Evolutionary conservation across 2,113 vertebrate species (phyloP).

Genomic region (Speoplatyrhinus poulsoni): DNA sequence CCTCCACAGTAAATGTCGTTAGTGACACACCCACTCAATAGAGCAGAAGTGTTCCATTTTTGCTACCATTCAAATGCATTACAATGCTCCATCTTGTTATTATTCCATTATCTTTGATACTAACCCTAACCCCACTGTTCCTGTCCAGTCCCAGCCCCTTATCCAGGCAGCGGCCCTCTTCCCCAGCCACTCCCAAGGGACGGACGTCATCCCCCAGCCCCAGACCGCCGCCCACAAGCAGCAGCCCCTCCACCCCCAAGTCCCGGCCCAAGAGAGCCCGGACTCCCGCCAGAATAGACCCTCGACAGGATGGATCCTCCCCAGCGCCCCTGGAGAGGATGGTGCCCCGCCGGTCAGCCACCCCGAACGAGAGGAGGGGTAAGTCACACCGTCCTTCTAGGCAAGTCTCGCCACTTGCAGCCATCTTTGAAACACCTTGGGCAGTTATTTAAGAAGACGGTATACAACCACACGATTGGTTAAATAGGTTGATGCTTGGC

Average conservation of each 20-base stretch:
- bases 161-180: conserved; percentile 80
- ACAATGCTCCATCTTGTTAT: no score
- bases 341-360: conserved; percentile 52
- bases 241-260: conserved; percentile 79
- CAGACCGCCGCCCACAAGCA: conserved; percentile 73
- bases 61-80: no score
- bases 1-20: no score
- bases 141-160: conserved; percentile 77
- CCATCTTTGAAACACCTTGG: no score
- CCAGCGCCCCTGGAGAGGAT: conserved; percentile 69
- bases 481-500: no score
- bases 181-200: conserved; percentile 79
- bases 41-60: no score
- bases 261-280: conserved; percentile 79
- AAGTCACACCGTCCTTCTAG: conserved; percentile 24
- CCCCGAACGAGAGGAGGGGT: conserved; percentile 67
- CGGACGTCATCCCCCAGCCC: conserved; percentile 77
- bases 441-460: no score
- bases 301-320: conserved; percentile 58
- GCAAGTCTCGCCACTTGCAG: no score
- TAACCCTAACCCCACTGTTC: no score
- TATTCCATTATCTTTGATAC: no score
- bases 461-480: no score
- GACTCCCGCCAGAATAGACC: conserved; percentile 63
- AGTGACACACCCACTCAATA: no score